Base-by-base conservation (phyloP, 2,888 invertebrate genomes). In the Trissolcus brochymenae region DNA sequence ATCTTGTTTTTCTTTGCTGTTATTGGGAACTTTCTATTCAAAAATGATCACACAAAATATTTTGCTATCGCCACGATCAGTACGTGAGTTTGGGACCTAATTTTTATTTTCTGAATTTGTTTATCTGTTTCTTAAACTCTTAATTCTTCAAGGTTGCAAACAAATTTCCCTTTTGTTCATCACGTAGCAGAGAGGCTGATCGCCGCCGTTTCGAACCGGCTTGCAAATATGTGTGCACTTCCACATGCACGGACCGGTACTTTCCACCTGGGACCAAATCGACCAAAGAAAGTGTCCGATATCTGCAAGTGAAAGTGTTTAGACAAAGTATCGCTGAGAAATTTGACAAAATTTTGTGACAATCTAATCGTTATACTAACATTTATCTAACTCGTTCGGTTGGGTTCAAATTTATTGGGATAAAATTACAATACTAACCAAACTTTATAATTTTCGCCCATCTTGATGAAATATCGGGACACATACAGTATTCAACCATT, bases 271-370 rank as follows among this genome's bases (percentile, higher is more conserved):
- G 82, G 83, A 83, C 82, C 86, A 84, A 85, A 87, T 88, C 86
- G 84, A 86, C 82, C 86, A 86, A 89, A 89, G 89, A 89, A 89
- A 89, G 89, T 88, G 85, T 87, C 86, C 85, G 83, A 81, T 78
- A 81, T 84, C 82, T 84, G 84, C 83, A 79, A 81, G 89, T 88
- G 89, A 89, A 89, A 89, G 89, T 89, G 84, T 86, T 76, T 78
- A 79, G 75, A 71, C 75, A 64, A 75, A 68, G 72, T 55, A 11
- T 62, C 43, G 50, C 17, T 53, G 25, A 9, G 59, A 40, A 21
- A 53, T 71, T 74, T 74, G 64, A 59, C 74, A 66, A 74, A 74
- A 73, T 60, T 66, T 61, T 35, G 40, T 35, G 40, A 11, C 13
- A 55, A 17, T 40, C 21, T 14, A 19, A 53, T 16, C 50, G 43